These are phyloP conservation scores for Podotricha telesiphe DNA, from an alignment of 2,888 invertebrate species.

Conservation along the genomic window DNA sequence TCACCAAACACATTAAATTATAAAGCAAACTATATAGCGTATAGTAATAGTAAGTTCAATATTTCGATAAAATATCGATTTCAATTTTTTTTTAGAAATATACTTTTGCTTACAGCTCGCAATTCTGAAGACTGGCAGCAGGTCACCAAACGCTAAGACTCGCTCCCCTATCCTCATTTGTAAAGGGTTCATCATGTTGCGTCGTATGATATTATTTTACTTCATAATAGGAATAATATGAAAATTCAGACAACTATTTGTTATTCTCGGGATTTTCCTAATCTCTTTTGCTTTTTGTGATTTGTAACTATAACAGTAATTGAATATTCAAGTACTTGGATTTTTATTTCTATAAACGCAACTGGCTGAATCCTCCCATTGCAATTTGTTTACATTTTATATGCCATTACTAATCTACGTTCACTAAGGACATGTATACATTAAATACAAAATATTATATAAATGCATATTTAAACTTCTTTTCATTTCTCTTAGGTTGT, in stretches of 20 bases:
- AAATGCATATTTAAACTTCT: conserved; percentile 34
- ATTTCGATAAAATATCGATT: too few relatives aligned
- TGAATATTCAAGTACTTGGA: background rate
- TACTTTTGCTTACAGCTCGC: conserved; percentile 62
- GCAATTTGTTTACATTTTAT: conserved; percentile 32
- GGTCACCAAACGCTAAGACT: conserved; percentile 78
- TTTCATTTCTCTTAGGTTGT: conserved; percentile 36
- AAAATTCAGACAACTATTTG: background rate
- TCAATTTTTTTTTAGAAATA: background rate
- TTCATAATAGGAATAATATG: background rate
- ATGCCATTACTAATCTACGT: conserved; percentile 32
- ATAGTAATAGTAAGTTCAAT: too few relatives aligned
- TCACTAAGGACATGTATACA: conserved; percentile 28
- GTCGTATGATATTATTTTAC: background rate
- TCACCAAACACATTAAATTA: too few relatives aligned
- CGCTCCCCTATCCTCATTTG: background rate
- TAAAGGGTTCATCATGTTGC: conserved; percentile 47
- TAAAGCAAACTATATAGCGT: too few relatives aligned
- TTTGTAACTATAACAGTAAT: background rate
- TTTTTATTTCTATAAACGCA: background rate
- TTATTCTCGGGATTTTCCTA: background rate
- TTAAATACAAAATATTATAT: conserved; percentile 28
- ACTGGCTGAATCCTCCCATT: conserved; percentile 26
- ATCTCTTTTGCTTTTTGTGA: background rate
- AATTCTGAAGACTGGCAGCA: conserved; percentile 85